Conservation (phyloP, 2,797 vertebrate species). For the Etheostoma nigrum region DNA sequence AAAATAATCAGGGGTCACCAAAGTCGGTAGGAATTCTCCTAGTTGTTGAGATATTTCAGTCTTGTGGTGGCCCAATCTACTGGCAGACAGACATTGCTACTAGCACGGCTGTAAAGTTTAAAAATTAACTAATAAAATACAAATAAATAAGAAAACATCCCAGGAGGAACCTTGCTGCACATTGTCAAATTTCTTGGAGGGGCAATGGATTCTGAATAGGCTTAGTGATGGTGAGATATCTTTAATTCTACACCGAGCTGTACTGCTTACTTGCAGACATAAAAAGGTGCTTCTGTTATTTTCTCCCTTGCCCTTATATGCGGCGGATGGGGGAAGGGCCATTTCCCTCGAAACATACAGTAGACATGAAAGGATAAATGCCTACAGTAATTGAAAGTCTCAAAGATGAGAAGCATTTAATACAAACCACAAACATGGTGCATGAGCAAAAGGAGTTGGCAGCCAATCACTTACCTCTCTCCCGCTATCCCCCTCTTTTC, state of each 20-base stretch:
- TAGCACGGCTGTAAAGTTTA: neutral
- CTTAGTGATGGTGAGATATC: conserved; percentile 41
- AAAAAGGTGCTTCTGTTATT: conserved; percentile 27
- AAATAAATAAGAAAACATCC: conserved; percentile 1
- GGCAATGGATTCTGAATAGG: conserved; percentile 17
- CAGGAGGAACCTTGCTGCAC: conserved; percentile 11
- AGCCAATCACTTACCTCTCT: conserved; percentile 66
- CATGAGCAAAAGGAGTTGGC: conserved; percentile 45
- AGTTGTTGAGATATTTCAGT: neutral
- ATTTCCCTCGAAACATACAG: conserved; percentile 40
- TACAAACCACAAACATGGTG: conserved; percentile 60
- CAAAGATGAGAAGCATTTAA: conserved; percentile 60
- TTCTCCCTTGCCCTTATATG: neutral
- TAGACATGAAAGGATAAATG: conserved; percentile 69
- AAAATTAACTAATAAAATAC: conserved; percentile 15
- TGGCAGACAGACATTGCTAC: neutral
- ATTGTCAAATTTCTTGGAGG: conserved; percentile 25
- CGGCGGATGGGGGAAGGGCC: conserved; percentile 16
- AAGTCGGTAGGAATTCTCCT: neutral
- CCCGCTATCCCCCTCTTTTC: conserved; percentile 44
- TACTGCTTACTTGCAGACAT: conserved; percentile 47
- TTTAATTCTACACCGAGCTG: conserved; percentile 46
- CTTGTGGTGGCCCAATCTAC: neutral
- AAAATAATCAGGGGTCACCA: neutral
- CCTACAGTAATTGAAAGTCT: conserved; percentile 52